Conservation (phyloP, 2,797 vertebrate genomes). For the Trachops cirrhosus region DNA sequence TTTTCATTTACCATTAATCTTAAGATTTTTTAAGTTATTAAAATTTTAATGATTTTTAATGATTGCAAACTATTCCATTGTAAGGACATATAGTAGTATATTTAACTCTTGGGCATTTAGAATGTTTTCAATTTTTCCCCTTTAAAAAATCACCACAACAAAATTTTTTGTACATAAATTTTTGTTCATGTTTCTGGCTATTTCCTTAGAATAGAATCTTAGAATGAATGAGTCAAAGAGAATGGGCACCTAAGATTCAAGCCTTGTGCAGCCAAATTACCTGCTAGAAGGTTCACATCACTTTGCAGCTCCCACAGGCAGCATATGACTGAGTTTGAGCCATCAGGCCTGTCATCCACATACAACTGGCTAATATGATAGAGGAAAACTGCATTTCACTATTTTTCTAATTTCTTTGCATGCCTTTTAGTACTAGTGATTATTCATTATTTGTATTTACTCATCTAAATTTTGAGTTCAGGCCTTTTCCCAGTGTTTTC, state of each 20-base stretch:
- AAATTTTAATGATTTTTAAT: not conserved
- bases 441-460: not conserved
- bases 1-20: not conserved
- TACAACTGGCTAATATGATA: not conserved
- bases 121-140: not conserved
- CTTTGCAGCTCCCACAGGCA: not conserved
- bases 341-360: not conserved
- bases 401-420: not conserved
- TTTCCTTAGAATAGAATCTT: not conserved
- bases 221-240: not conserved
- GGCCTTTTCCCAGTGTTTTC: not conserved
- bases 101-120: not conserved
- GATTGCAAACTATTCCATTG: not conserved
- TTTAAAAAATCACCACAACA: not conserved
- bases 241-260: not conserved
- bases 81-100: not conserved
- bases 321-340: not conserved
- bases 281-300: not conserved
- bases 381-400: not conserved
- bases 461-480: not conserved
- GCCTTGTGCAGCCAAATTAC: not conserved
- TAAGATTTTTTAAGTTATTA: not conserved
- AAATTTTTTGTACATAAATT: not conserved
- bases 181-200: constrained; percentile 8
- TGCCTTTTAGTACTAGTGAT: not conserved